Evolutionary conservation across 2,888 invertebrate genomes (phyloP).

Genomic region (Cosmia trapezina): DNA sequence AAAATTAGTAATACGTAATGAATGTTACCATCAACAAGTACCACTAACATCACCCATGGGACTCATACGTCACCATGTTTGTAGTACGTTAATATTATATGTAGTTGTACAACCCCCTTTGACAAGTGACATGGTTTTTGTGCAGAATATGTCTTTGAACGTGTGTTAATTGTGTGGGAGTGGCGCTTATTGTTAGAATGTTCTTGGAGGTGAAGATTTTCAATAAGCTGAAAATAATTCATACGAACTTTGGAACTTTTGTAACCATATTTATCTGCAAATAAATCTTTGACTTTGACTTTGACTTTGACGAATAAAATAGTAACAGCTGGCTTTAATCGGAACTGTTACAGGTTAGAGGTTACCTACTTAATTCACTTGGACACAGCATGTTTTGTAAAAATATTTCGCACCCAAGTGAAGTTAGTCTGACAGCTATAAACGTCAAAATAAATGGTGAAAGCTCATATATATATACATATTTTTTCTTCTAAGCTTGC

Average conservation of each 20-base stretch:
- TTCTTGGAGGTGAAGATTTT: background rate
- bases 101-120: slow-evolving; percentile 38
- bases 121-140: slow-evolving; percentile 26
- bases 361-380: background rate
- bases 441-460: background rate
- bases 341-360: too few species aligned
- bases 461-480: background rate
- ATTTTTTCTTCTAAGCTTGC: background rate
- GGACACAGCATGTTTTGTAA: background rate
- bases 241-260: too few species aligned
- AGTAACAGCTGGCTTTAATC: background rate
- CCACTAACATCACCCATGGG: slow-evolving; percentile 58
- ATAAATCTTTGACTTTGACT: too few species aligned
- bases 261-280: too few species aligned
- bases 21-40: slow-evolving; percentile 35
- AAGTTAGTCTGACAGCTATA: too few species aligned
- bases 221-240: background rate
- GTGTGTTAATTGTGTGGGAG: background rate
- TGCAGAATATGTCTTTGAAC: slow-evolving; percentile 19
- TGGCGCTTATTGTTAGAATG: background rate
- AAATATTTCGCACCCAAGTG: background rate
- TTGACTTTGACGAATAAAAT: too few species aligned
- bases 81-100: slow-evolving; percentile 58
- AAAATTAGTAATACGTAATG: slow-evolving; percentile 41
- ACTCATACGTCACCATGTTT: slow-evolving; percentile 60